These are phyloP conservation scores for Sycophila texana DNA, from an alignment of 2,888 invertebrate species.

Conservation along the genomic window DNA sequence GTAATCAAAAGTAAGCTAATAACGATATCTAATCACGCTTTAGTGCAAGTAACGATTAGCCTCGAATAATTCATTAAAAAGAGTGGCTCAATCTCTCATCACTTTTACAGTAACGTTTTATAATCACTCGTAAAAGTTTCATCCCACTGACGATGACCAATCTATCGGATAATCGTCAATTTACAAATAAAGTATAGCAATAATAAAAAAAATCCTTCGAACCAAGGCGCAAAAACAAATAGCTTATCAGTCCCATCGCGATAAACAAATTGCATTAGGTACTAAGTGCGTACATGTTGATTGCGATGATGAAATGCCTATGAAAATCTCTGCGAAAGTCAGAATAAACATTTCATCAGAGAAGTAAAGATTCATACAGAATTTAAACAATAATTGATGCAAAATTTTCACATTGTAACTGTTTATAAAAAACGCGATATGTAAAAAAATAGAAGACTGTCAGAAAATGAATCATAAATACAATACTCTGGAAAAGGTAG, in stretches of 20 bases:
- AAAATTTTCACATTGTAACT: too few relatives aligned
- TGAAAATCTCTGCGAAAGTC: not conserved
- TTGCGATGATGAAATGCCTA: not conserved
- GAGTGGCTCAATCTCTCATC: not conserved
- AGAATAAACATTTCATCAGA: not conserved
- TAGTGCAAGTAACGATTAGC: constrained; percentile 2
- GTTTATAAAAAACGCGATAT: too few relatives aligned
- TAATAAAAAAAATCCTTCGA: constrained; percentile 28
- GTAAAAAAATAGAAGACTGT: too few relatives aligned
- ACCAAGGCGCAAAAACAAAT: constrained; percentile 9
- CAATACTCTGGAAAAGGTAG: too few relatives aligned
- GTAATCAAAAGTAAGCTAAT: constrained; percentile 5
- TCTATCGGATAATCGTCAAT: constrained; percentile 16
- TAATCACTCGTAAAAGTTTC: constrained; percentile 19
- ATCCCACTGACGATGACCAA: constrained; percentile 11
- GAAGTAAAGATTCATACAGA: not conserved
- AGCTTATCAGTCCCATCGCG: constrained; percentile 5
- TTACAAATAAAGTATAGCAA: constrained; percentile 2
- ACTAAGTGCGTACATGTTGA: not conserved
- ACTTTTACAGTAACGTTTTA: constrained; percentile 15
- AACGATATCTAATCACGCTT: constrained; percentile 31
- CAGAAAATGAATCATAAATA: too few relatives aligned
- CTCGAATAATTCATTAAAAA: constrained; percentile 18
- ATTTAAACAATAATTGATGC: too few relatives aligned
- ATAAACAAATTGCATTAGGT: constrained; percentile 22